Evolutionary conservation across 1,140 invertebrate genomes (phyloP).

Genomic region (Whitmania pigra): DNA sequence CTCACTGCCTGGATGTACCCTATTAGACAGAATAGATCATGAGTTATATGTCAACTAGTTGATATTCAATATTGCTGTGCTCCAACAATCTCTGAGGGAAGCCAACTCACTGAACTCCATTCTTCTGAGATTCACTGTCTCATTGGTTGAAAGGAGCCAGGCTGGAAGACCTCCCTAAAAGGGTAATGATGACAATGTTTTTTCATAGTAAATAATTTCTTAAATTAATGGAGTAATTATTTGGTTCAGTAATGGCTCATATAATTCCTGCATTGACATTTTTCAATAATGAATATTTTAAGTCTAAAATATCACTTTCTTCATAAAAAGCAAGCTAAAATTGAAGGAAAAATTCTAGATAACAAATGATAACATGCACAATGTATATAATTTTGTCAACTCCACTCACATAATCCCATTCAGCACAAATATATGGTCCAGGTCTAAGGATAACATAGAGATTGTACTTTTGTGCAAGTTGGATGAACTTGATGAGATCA

Average conservation of each 20-base stretch:
- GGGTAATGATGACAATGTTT: slow-evolving; percentile 19
- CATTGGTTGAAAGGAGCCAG: slow-evolving; percentile 60
- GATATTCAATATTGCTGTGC: too few species aligned
- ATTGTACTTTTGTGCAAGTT: slow-evolving; percentile 63
- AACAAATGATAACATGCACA: not conserved
- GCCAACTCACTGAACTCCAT: slow-evolving; percentile 36
- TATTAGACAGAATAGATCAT: slow-evolving; percentile 22
- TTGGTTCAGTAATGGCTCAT: too few species aligned
- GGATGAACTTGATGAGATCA: slow-evolving; percentile 64
- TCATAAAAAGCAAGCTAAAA: too few species aligned
- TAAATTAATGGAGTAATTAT: too few species aligned
- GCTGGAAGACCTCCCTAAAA: slow-evolving; percentile 67
- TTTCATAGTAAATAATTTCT: not conserved
- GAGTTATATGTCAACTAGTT: too few species aligned
- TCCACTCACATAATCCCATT: slow-evolving; percentile 57
- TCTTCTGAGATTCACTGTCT: slow-evolving; percentile 53
- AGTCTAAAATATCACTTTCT: too few species aligned
- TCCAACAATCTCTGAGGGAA: too few species aligned
- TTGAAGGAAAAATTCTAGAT: too few species aligned
- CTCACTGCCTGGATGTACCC: slow-evolving; percentile 51
- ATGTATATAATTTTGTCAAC: not conserved
- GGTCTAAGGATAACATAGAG: slow-evolving; percentile 70
- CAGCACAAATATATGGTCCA: slow-evolving; percentile 86
- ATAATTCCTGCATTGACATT: too few species aligned
- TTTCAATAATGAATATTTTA: too few species aligned